These are phyloP conservation scores for Macaria liturata DNA, from an alignment of 2,888 invertebrate species.

Conservation along the genomic window DNA sequence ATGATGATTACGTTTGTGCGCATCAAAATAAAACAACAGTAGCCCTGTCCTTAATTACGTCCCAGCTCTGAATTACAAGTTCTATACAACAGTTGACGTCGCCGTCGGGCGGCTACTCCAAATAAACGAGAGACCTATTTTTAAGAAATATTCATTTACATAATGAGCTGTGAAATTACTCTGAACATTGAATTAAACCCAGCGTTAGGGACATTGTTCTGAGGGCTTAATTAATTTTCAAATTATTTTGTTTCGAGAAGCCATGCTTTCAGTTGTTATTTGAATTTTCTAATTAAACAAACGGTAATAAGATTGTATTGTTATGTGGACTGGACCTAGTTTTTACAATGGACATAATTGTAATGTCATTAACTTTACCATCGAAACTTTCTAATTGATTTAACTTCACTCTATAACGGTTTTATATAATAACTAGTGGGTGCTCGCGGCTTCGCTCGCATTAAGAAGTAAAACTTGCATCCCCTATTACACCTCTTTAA, in stretches of 20 bases:
- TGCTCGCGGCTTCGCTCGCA: too few species aligned
- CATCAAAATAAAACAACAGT: too few species aligned
- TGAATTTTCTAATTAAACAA: slow-evolving; percentile 18
- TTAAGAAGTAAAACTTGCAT: too few species aligned
- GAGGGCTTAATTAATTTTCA: slow-evolving; percentile 52
- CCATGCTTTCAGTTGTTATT: slow-evolving; percentile 11
- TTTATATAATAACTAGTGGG: too few species aligned
- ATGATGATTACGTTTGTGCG: too few species aligned
- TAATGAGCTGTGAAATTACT: slow-evolving; percentile 52
- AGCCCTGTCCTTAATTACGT: too few species aligned
- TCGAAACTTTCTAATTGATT: too few species aligned
- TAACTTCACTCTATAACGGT: too few species aligned
- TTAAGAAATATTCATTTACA: slow-evolving; percentile 53
- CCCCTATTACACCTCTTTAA: too few species aligned
- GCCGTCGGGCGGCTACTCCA: slow-evolving; percentile 17
- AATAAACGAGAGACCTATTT: slow-evolving; percentile 38
- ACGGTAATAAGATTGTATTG: slow-evolving; percentile 17
- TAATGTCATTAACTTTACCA: too few species aligned
- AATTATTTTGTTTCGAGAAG: slow-evolving; percentile 42
- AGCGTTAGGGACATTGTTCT: slow-evolving; percentile 46
- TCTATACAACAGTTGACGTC: slow-evolving; percentile 16
- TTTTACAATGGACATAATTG: background rate
- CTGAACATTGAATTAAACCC: slow-evolving; percentile 47
- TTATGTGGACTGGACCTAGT: slow-evolving; percentile 7
- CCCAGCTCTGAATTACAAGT: background rate